These are phyloP conservation scores for Syngnathoides biaculeatus DNA, from an alignment of 2,113 vertebrate genomes.

Conservation along the genomic window DNA sequence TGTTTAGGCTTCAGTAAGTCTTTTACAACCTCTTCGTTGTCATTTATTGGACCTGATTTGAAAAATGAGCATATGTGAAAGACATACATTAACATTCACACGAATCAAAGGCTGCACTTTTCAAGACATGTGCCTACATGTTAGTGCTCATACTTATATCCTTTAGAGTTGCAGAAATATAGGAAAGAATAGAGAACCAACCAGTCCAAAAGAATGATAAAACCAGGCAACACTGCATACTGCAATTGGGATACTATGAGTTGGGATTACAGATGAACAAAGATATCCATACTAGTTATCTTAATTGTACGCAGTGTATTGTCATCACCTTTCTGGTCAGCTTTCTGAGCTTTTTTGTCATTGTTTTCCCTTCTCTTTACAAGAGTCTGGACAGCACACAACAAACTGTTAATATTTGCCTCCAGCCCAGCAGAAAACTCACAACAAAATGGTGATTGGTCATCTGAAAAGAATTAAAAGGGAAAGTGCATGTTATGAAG, in stretches of 20 bases:
- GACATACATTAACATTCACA: neutral
- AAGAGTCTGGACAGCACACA: constrained; percentile 85
- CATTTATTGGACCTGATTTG: constrained; percentile 51
- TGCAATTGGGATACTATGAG: too few relatives aligned
- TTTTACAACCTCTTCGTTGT: constrained; percentile 59
- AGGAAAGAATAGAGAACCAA: too few relatives aligned
- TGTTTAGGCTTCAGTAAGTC: constrained; percentile 81
- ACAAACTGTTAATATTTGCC: constrained; percentile 76
- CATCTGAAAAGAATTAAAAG: constrained; percentile 20
- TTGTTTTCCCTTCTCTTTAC: constrained; percentile 73
- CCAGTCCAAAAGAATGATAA: too few relatives aligned
- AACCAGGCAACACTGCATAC: too few relatives aligned
- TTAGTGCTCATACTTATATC: too few relatives aligned
- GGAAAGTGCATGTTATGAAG: neutral
- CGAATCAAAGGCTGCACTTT: neutral
- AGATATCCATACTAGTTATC: neutral
- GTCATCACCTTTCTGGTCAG: constrained; percentile 58
- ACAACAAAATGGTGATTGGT: constrained; percentile 68
- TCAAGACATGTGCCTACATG: neutral
- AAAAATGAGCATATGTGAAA: neutral
- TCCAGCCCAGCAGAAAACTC: constrained; percentile 84
- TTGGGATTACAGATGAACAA: too few relatives aligned
- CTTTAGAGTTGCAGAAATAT: too few relatives aligned
- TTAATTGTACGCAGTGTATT: neutral
- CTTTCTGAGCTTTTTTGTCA: constrained; percentile 38